A percentile compares a stretch with the other conserved stretches of the same genome.
Conservation (phyloP, 2,113 vertebrate genomes). For the Hyperopisus bebe region DNA sequence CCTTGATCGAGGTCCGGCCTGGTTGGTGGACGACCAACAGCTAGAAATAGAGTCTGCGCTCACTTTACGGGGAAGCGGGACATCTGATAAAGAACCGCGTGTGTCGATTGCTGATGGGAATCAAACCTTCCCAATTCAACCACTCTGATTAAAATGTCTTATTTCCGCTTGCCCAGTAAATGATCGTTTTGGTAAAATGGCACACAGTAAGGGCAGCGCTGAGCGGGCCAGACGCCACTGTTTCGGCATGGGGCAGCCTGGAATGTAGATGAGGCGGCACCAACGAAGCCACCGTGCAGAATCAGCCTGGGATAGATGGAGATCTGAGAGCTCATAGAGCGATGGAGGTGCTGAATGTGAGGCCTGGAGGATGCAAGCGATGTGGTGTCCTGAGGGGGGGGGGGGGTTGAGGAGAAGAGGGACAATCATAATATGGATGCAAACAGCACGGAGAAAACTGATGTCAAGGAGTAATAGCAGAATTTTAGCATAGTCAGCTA, state of each 20-base stretch:
- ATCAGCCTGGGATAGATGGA: background rate
- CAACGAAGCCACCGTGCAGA: background rate
- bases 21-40: slow-evolving; percentile 35
- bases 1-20: slow-evolving; percentile 28
- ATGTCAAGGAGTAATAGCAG: background rate
- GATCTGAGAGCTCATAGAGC: background rate
- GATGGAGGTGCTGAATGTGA: background rate
- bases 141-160: slow-evolving; percentile 27
- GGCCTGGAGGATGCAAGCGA: background rate
- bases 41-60: slow-evolving; percentile 28
- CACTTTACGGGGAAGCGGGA: slow-evolving; percentile 17
- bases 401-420: background rate
- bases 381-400: background rate
- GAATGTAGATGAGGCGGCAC: background rate
- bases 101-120: slow-evolving; percentile 39
- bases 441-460: background rate
- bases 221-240: background rate
- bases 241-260: background rate
- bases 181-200: slow-evolving; percentile 20
- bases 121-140: slow-evolving; percentile 26
- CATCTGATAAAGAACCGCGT: slow-evolving; percentile 25
- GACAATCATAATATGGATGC: background rate
- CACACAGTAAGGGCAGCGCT: background rate
- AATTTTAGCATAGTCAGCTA: background rate
- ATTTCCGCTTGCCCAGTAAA: slow-evolving; percentile 24